phyloP scores from a whole-genome alignment of 2,113 vertebrate genomes.

The Pseudonaja textilis region DNA sequence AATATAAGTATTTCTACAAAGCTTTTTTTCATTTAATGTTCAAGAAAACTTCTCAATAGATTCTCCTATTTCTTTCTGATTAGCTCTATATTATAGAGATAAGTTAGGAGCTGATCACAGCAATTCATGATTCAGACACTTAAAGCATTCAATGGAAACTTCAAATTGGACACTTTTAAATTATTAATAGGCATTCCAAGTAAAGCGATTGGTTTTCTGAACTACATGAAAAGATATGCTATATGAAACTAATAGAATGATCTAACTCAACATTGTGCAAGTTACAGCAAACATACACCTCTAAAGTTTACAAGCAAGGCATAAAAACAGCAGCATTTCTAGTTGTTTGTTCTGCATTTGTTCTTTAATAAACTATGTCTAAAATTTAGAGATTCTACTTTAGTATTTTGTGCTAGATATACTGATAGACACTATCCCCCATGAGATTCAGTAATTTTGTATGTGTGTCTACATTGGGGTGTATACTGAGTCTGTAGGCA shows the following conservation, averaged over 20 bases:
- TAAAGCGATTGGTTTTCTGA: neutral
- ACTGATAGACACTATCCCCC: neutral
- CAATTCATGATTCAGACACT: neutral
- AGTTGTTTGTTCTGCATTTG: neutral
- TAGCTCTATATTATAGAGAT: neutral
- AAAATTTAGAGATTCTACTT: neutral
- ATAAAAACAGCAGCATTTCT: neutral
- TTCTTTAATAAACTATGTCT: neutral
- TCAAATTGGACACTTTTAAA: neutral
- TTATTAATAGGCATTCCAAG: neutral
- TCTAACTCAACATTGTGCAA: neutral
- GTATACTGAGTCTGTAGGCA: neutral
- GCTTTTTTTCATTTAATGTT: neutral
- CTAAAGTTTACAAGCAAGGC: neutral
- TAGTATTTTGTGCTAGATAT: neutral
- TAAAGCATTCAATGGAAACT: neutral
- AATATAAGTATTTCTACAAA: neutral
- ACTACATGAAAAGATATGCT: neutral
- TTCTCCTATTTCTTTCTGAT: neutral
- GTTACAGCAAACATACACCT: neutral
- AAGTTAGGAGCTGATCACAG: neutral
- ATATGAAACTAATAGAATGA: neutral
- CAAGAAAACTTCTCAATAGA: neutral
- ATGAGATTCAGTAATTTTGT: neutral
- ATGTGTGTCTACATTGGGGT: neutral